Evolutionary conservation across 2,888 invertebrate genomes (phyloP).

Genomic region (Camptogramma bilineatum): DNA sequence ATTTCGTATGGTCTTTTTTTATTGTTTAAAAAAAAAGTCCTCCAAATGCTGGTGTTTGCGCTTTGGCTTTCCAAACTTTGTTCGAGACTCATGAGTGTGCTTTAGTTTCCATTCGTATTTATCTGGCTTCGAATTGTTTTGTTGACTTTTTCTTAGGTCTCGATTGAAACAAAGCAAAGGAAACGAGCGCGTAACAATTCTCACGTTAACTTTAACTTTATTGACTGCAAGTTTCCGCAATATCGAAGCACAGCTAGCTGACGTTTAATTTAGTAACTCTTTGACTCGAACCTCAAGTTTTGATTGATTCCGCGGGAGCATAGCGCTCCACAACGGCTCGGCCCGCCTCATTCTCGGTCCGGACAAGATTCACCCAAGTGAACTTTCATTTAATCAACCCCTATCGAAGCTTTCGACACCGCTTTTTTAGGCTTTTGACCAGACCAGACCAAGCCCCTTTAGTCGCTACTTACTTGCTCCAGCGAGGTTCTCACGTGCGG

Average conservation of each 20-base stretch:
- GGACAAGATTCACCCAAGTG: constrained; percentile 11
- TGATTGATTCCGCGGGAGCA: constrained; percentile 10
- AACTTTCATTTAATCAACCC: constrained; percentile 9
- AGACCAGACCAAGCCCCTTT: constrained; percentile 10
- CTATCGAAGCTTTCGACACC: constrained; percentile 32
- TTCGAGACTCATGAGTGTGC: neutral
- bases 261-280: constrained; percentile 8
- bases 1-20: too few species aligned
- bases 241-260: neutral
- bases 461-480: constrained; percentile 43
- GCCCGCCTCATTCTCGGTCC: constrained; percentile 2
- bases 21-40: too few species aligned
- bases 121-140: constrained; percentile 11
- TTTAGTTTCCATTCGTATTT: constrained; percentile 17
- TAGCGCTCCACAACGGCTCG: neutral
- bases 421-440: constrained; percentile 19
- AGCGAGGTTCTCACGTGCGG: constrained; percentile 39
- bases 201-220: neutral
- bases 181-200: neutral
- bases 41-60: neutral
- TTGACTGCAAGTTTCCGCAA: neutral
- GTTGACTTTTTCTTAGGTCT: constrained; percentile 11
- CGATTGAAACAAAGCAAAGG: constrained; percentile 3
- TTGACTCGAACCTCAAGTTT: constrained; percentile 12
- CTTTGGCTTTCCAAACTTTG: constrained; percentile 15